Conservation (phyloP, 2,113 vertebrate genomes). For the Megaleporinus macrocephalus region DNA sequence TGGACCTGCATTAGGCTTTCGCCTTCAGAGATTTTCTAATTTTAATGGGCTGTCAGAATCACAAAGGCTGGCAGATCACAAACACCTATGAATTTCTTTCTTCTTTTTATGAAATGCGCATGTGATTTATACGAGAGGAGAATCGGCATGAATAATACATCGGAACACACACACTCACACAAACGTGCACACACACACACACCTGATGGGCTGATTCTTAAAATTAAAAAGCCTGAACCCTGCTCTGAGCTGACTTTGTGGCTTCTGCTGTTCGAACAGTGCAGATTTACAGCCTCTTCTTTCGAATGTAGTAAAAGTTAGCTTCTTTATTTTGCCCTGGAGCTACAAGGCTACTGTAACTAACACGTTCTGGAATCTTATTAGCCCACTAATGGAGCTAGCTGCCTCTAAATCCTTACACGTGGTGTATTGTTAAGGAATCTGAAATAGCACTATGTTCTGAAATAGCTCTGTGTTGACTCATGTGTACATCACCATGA, state of each 20-base stretch:
- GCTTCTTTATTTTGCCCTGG: too few relatives aligned
- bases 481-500: too few relatives aligned
- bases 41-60: constrained; percentile 59
- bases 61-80: constrained; percentile 44
- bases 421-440: too few relatives aligned
- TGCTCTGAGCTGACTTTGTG: constrained; percentile 1
- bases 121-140: constrained; percentile 36
- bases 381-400: too few relatives aligned
- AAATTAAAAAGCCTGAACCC: constrained; percentile 14
- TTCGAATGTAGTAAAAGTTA: too few relatives aligned
- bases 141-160: constrained; percentile 32
- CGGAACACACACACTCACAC: background rate
- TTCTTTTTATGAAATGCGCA: constrained; percentile 35
- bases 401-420: too few relatives aligned
- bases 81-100: constrained; percentile 44
- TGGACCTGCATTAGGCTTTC: constrained; percentile 14
- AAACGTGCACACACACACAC: background rate
- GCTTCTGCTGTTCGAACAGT: background rate
- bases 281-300: too few relatives aligned
- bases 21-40: constrained; percentile 45
- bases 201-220: background rate
- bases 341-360: too few relatives aligned
- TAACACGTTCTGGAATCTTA: too few relatives aligned
- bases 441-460: too few relatives aligned
- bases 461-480: too few relatives aligned